A percentile compares a stretch with the other conserved stretches of the same genome.
Evolutionary conservation across 2,888 invertebrate genomes (phyloP).

Genomic region (Parthenolecanium corni): DNA sequence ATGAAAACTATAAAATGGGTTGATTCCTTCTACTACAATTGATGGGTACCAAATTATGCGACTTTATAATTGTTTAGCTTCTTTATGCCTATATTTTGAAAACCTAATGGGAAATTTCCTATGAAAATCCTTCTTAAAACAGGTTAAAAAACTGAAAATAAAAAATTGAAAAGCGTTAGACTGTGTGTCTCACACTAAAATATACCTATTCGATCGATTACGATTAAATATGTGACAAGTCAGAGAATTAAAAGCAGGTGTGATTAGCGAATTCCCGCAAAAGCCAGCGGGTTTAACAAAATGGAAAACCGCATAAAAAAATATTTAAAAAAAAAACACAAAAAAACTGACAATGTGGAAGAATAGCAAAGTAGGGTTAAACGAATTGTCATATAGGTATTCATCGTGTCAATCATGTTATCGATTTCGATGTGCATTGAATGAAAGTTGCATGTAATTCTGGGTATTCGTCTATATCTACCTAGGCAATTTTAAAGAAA

Average conservation of each 20-base stretch:
- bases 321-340: not conserved
- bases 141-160: too few species aligned
- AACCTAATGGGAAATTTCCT: too few species aligned
- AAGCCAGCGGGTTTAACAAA: not conserved
- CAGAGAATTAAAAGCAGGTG: constrained; percentile 13
- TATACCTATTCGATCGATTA: too few species aligned
- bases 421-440: constrained; percentile 10
- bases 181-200: too few species aligned
- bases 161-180: too few species aligned
- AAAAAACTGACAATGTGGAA: constrained; percentile 5
- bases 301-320: not conserved
- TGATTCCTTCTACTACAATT: too few species aligned
- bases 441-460: constrained; percentile 25
- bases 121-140: too few species aligned
- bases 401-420: constrained; percentile 20
- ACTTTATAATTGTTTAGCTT: too few species aligned
- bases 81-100: too few species aligned
- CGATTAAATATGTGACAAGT: not conserved
- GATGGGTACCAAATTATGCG: too few species aligned
- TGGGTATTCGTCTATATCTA: not conserved
- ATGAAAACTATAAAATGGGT: too few species aligned
- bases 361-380: not conserved
- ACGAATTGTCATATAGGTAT: constrained; percentile 4
- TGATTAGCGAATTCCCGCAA: constrained; percentile 5
- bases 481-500: not conserved